Percentiles rank a stretch among this genome's conserved stretches.
Evolutionary conservation across 2,113 vertebrate genomes (phyloP).

Genomic region (Entelurus aequoreus): DNA sequence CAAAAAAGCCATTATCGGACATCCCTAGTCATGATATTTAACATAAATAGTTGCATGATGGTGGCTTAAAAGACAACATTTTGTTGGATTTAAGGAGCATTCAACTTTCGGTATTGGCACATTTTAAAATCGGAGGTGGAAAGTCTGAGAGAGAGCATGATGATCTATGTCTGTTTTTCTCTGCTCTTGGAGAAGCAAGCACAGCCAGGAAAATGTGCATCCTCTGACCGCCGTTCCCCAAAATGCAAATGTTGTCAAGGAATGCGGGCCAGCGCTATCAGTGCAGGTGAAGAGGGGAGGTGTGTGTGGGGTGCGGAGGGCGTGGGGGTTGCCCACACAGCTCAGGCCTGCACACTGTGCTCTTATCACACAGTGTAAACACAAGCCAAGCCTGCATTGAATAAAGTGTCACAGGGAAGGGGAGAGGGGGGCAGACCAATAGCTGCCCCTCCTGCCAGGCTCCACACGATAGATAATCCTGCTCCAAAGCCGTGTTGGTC

Average conservation of each 20-base stretch:
- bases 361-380: slow-evolving; percentile 73
- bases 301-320: not conserved
- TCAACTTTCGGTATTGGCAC: no score
- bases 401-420: slow-evolving; percentile 64
- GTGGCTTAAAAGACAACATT: no score
- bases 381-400: slow-evolving; percentile 64
- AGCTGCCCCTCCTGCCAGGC: slow-evolving; percentile 29
- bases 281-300: slow-evolving; percentile 19
- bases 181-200: slow-evolving; percentile 14
- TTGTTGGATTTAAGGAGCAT: no score
- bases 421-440: slow-evolving; percentile 22
- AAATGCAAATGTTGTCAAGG: slow-evolving; percentile 62
- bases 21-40: no score
- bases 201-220: slow-evolving; percentile 60
- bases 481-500: slow-evolving; percentile 38
- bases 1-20: no score
- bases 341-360: slow-evolving; percentile 52
- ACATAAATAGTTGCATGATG: no score
- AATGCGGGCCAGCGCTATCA: slow-evolving; percentile 62
- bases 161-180: slow-evolving; percentile 54
- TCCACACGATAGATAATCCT: slow-evolving; percentile 62
- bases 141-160: slow-evolving; percentile 20
- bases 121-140: no score
- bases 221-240: slow-evolving; percentile 66
- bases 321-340: slow-evolving; percentile 39